phyloP scores from a whole-genome alignment of 2,797 vertebrate genomes.

The Fundulus diaphanus region DNA sequence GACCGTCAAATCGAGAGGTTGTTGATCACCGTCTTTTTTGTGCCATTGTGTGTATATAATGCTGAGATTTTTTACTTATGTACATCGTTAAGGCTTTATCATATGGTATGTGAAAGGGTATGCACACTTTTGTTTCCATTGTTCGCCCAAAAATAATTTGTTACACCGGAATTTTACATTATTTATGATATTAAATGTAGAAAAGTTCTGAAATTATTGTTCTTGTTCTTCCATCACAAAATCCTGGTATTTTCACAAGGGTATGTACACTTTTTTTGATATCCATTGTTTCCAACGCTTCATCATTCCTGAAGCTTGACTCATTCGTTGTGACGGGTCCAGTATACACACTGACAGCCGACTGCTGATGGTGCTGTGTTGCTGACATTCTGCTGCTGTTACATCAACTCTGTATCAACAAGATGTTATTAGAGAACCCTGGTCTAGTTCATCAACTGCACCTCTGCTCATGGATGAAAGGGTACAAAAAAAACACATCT shows the following conservation, averaged over 20 bases:
- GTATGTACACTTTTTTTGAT: background rate
- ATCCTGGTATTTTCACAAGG: background rate
- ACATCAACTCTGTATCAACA: conserved; percentile 22
- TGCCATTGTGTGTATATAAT: no score
- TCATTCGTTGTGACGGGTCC: conserved; percentile 6
- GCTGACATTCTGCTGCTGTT: conserved; percentile 37
- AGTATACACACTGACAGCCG: conserved; percentile 22
- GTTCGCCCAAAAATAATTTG: no score
- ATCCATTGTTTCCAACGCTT: background rate
- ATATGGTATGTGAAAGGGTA: no score
- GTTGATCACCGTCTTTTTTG: no score
- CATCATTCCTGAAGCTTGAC: background rate
- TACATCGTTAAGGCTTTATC: no score
- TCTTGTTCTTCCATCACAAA: background rate
- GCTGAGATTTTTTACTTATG: no score
- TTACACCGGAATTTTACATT: no score
- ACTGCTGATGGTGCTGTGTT: conserved; percentile 23
- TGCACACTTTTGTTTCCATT: no score
- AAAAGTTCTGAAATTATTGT: no score
- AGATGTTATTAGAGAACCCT: conserved; percentile 7
- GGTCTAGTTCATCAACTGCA: conserved; percentile 1
- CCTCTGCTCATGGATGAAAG: background rate
- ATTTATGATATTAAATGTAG: no score
- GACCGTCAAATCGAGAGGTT: no score
- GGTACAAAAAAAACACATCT: background rate